phyloP scores from a whole-genome alignment of 1,140 invertebrate genomes.

The Scaptomyza graminum region DNA sequence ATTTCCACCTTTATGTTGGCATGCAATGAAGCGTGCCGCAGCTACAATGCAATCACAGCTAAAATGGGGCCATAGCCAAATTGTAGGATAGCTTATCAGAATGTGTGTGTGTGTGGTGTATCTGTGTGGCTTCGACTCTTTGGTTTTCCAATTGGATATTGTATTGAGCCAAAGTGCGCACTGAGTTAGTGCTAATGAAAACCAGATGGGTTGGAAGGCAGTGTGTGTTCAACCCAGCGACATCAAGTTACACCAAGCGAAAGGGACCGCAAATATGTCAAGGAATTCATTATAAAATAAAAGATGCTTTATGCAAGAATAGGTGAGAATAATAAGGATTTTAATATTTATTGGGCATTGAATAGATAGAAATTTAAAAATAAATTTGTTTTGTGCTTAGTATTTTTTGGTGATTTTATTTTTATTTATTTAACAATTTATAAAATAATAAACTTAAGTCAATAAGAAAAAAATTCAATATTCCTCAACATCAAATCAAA shows the following conservation, averaged over 20 bases:
- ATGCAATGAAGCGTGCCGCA: constrained; percentile 56
- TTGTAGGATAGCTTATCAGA: constrained; percentile 56
- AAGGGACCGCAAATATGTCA: neutral
- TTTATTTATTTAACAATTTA: no score
- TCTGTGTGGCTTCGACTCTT: constrained; percentile 21
- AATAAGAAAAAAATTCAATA: no score
- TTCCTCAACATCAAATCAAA: no score
- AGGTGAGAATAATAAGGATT: no score
- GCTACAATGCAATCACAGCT: constrained; percentile 51
- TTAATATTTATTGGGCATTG: no score
- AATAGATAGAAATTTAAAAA: no score
- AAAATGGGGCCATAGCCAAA: constrained; percentile 57
- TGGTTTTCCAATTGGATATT: constrained; percentile 41
- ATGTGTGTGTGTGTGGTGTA: constrained; percentile 11
- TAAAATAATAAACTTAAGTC: no score
- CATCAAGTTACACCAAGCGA: constrained; percentile 20
- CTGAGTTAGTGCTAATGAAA: constrained; percentile 35
- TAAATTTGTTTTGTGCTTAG: no score
- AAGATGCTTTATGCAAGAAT: neutral
- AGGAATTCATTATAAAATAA: constrained; percentile 28
- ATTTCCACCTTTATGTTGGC: constrained; percentile 44
- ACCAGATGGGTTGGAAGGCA: neutral
- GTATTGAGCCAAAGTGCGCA: constrained; percentile 18
- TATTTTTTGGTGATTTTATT: no score
- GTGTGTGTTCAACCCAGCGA: neutral